Evolutionary conservation across 1,140 invertebrate genomes (phyloP).

Genomic region (Euwallacea similis): DNA sequence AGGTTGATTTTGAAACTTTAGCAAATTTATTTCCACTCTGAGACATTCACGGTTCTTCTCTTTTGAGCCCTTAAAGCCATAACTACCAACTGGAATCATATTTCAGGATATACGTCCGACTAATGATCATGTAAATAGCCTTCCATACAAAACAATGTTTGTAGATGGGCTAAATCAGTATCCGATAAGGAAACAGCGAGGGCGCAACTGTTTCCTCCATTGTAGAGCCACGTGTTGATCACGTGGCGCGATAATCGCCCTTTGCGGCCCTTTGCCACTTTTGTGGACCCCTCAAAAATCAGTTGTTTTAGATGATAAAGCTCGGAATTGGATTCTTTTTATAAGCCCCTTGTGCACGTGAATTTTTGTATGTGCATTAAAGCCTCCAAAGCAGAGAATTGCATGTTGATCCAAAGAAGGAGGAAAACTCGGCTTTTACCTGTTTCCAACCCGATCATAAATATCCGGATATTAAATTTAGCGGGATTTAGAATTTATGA

Average conservation of each 20-base stretch:
- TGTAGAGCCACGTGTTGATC: slow-evolving; percentile 11
- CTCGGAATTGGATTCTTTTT: neutral
- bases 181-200: slow-evolving; percentile 27
- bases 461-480: slow-evolving; percentile 15
- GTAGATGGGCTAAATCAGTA: slow-evolving; percentile 31
- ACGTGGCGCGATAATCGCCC: slow-evolving; percentile 13
- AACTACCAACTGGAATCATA: slow-evolving; percentile 21
- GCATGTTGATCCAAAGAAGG: too few relatives aligned
- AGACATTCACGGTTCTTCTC: too few relatives aligned
- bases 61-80: too few relatives aligned
- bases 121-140: slow-evolving; percentile 33
- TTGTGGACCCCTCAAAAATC: neutral
- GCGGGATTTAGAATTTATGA: slow-evolving; percentile 38
- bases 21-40: too few relatives aligned
- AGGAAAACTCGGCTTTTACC: neutral
- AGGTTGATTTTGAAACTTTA: too few relatives aligned
- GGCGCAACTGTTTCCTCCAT: slow-evolving; percentile 24
- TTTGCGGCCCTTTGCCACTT: slow-evolving; percentile 8
- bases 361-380: too few relatives aligned
- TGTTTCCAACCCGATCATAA: neutral
- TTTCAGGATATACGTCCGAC: slow-evolving; percentile 29
- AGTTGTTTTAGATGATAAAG: too few relatives aligned
- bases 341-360: neutral
- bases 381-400: too few relatives aligned
- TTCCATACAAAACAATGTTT: slow-evolving; percentile 34